These are phyloP conservation scores for Hyles euphorbiae DNA, from an alignment of 1,140 invertebrate genomes.

Conservation along the genomic window DNA sequence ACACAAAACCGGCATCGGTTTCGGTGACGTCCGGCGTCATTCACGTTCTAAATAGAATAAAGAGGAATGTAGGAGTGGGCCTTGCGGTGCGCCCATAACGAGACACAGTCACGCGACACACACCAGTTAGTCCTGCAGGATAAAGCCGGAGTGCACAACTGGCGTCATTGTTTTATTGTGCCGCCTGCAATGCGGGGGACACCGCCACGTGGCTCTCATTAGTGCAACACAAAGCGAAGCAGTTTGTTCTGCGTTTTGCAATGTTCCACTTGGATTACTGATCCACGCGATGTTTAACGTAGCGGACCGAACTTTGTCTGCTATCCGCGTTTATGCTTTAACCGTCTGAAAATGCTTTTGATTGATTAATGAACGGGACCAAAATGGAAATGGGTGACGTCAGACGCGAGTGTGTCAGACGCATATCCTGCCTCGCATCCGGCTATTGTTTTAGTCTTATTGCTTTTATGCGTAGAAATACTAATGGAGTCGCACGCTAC, in stretches of 20 bases:
- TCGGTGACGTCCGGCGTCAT: conserved; percentile 17
- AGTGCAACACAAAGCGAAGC: conserved; percentile 66
- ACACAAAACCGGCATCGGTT: conserved; percentile 4
- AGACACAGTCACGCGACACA: conserved; percentile 57
- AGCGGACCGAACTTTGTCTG: conserved; percentile 55
- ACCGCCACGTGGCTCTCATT: conserved; percentile 71
- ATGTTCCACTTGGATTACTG: conserved; percentile 64
- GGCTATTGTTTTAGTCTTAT: conserved; percentile 44
- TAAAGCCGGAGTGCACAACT: conserved; percentile 60
- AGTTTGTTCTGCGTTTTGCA: conserved; percentile 70
- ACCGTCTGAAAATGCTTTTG: conserved; percentile 1
- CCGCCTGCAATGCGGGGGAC: conserved; percentile 70
- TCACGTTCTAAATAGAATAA: conserved; percentile 31
- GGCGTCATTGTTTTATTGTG: conserved; percentile 69
- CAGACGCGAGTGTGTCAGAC: conserved; percentile 38
- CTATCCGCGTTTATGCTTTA: conserved; percentile 4
- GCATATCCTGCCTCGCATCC: conserved; percentile 57
- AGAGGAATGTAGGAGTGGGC: conserved; percentile 31
- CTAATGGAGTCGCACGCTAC: conserved; percentile 22
- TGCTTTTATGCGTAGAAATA: conserved; percentile 31
- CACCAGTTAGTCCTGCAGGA: conserved; percentile 54
- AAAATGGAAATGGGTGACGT: conserved; percentile 33
- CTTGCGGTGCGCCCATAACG: conserved; percentile 44
- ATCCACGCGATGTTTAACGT: conserved; percentile 56
- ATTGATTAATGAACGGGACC: conserved; percentile 23